A percentile compares a stretch with the other conserved stretches of the same genome.
These are phyloP conservation scores for Myotis planiceps DNA, from an alignment of 2,797 vertebrate species.

Conservation along the genomic window DNA sequence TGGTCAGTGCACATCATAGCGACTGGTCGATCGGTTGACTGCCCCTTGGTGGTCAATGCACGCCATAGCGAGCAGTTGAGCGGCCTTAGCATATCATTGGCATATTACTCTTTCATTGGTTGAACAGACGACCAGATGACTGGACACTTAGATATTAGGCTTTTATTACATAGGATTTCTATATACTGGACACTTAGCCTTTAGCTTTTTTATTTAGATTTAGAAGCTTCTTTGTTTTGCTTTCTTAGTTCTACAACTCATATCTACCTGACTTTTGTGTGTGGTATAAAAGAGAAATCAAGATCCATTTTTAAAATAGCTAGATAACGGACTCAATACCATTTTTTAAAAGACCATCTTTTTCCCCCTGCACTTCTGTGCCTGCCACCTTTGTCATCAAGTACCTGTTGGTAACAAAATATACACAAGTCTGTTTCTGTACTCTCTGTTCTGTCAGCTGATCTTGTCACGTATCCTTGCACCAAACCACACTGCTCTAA, in stretches of 20 bases:
- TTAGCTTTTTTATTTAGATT: too few species aligned
- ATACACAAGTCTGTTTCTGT: neutral
- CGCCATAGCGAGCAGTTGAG: too few species aligned
- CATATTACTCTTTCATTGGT: too few species aligned
- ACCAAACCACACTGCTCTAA: neutral
- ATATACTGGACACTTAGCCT: too few species aligned
- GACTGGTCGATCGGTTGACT: too few species aligned
- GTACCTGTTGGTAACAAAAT: neutral
- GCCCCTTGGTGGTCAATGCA: too few species aligned
- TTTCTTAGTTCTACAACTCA: neutral
- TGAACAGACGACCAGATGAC: rapidly evolving
- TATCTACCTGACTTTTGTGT: neutral
- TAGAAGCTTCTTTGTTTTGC: neutral
- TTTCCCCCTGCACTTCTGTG: neutral
- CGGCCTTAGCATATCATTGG: too few species aligned
- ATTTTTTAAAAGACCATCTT: neutral
- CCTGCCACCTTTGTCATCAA: neutral
- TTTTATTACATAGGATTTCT: neutral
- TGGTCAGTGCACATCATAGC: too few species aligned
- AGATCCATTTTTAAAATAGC: neutral
- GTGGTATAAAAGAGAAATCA: neutral
- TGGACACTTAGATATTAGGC: too few species aligned
- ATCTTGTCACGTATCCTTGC: neutral
- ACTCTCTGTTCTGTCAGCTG: neutral
- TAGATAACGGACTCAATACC: neutral